Evolutionary conservation across 2,113 vertebrate species (phyloP).

Genomic region (Dasypus novemcinctus): DNA sequence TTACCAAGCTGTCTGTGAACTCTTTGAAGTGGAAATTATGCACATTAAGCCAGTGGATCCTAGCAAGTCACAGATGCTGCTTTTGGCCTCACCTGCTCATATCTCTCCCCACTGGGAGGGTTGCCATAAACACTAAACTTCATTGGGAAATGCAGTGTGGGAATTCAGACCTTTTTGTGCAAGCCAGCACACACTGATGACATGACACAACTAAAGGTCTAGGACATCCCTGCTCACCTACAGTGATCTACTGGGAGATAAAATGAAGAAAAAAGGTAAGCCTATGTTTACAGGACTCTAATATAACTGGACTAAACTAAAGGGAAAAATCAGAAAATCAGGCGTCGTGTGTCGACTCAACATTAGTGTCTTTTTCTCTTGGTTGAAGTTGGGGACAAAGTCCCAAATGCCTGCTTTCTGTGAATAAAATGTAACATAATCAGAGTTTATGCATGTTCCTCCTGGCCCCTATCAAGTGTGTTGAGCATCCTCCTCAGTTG

Average conservation of each 20-base stretch:
- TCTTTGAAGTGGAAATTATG: conserved; percentile 75
- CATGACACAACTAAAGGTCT: not conserved
- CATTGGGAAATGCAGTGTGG: not conserved
- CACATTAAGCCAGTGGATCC: not conserved
- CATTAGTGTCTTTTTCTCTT: not conserved
- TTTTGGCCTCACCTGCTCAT: conserved; percentile 64
- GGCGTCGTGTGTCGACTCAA: not conserved
- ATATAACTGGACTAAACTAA: not conserved
- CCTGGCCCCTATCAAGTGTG: not conserved
- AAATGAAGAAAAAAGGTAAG: not conserved
- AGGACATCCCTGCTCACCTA: not conserved
- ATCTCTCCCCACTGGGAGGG: conserved; percentile 25
- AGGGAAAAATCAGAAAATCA: not conserved
- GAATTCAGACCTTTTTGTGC: not conserved
- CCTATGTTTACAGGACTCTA: not conserved
- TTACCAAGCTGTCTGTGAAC: conserved; percentile 35
- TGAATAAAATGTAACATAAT: not conserved
- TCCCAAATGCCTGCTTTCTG: not conserved
- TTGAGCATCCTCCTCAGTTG: not conserved
- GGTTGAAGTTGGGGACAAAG: not conserved
- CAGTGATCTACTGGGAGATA: not conserved
- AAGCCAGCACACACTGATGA: not conserved
- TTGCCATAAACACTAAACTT: conserved; percentile 55
- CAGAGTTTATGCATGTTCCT: not conserved
- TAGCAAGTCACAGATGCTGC: conserved; percentile 66